A percentile compares a stretch with the other conserved stretches of the same genome.
Evolutionary conservation across 2,797 vertebrate species (phyloP).

Genomic region (Melanotaenia trifasciata): DNA sequence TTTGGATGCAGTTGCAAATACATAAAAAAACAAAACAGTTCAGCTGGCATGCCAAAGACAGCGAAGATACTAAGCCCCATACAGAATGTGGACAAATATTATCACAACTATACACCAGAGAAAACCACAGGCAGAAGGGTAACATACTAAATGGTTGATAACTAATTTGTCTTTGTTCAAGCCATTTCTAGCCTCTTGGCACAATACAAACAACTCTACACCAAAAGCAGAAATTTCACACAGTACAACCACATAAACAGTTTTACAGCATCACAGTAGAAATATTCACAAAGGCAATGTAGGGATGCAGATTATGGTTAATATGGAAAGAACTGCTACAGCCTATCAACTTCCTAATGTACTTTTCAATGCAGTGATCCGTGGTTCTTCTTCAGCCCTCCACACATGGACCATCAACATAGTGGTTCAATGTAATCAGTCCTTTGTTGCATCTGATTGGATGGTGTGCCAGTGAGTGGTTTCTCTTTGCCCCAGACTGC

Average conservation of each 20-base stretch:
- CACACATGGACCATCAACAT: neutral
- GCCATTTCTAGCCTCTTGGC: slow-evolving; percentile 21
- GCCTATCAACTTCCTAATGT: neutral
- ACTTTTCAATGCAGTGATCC: neutral
- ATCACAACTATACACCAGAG: slow-evolving; percentile 33
- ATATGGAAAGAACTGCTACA: slow-evolving; percentile 5
- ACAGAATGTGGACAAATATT: slow-evolving; percentile 30
- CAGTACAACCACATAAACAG: slow-evolving; percentile 28
- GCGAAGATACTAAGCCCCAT: neutral
- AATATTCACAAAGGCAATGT: slow-evolving; percentile 29
- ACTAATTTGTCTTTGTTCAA: neutral
- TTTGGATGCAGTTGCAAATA: too few species aligned
- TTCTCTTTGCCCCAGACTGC: slow-evolving; percentile 80
- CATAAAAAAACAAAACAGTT: neutral
- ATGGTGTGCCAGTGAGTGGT: slow-evolving; percentile 83
- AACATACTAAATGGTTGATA: slow-evolving; percentile 2
- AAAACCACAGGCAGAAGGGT: slow-evolving; percentile 29
- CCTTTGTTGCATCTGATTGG: slow-evolving; percentile 60
- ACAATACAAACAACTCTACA: slow-evolving; percentile 38
- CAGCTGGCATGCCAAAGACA: slow-evolving; percentile 11
- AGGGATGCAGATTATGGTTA: slow-evolving; percentile 22
- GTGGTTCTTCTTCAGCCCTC: neutral
- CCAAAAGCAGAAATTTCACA: slow-evolving; percentile 21
- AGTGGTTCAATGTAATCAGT: neutral
- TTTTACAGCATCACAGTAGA: slow-evolving; percentile 41